Conservation (phyloP, 2,797 vertebrate genomes). For the Pangasius mekongensis region DNA sequence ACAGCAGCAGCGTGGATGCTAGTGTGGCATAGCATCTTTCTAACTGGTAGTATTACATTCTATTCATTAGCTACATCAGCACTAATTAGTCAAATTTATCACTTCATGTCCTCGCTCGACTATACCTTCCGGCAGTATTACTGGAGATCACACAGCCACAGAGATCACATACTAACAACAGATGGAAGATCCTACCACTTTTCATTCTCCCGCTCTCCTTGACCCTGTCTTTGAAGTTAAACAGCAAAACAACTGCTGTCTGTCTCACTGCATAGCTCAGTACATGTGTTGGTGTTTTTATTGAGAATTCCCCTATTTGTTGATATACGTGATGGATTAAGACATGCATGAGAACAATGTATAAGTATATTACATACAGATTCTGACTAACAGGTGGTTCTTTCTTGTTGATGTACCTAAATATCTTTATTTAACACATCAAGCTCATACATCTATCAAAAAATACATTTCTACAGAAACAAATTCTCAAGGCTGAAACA, state of each 20-base stretch:
- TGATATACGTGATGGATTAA: neutral
- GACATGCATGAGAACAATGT: neutral
- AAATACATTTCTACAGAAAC: slow-evolving; percentile 12
- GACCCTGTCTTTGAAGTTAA: slow-evolving; percentile 60
- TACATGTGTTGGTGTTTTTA: neutral
- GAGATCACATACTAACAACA: slow-evolving; percentile 64
- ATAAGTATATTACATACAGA: neutral
- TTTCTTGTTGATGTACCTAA: neutral
- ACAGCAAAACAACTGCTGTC: slow-evolving; percentile 49
- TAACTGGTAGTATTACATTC: neutral
- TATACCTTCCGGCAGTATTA: slow-evolving; percentile 8
- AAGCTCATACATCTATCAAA: slow-evolving; percentile 28
- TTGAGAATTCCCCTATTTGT: slow-evolving; percentile 2
- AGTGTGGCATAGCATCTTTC: neutral
- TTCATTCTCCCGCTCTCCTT: slow-evolving; percentile 57
- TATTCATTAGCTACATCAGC: neutral
- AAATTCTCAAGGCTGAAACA: neutral
- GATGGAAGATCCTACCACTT: slow-evolving; percentile 56
- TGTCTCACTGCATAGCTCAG: slow-evolving; percentile 36
- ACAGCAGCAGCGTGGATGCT: neutral
- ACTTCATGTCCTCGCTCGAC: slow-evolving; percentile 17
- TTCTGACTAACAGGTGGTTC: neutral
- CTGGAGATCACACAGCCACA: slow-evolving; percentile 34
- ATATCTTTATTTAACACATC: slow-evolving; percentile 18
- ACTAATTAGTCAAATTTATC: neutral